These are phyloP conservation scores for Cossypha dichroa DNA, from an alignment of 2,797 vertebrate species.

Conservation along the genomic window DNA sequence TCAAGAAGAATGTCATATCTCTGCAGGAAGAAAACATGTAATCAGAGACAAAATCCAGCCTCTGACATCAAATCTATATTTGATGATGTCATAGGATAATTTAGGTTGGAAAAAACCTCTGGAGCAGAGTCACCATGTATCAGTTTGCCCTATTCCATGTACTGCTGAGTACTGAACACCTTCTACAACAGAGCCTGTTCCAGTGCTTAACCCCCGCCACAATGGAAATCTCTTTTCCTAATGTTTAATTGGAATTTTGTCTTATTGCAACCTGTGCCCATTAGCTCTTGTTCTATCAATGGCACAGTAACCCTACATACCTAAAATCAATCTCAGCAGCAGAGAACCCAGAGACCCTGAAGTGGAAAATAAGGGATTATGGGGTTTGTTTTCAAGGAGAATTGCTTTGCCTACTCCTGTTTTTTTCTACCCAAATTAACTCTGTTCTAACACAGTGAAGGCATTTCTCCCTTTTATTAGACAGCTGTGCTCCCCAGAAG, in stretches of 20 bases:
- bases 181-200: background rate
- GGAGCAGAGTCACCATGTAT: background rate
- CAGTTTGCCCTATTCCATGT: background rate
- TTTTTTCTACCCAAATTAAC: background rate
- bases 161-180: background rate
- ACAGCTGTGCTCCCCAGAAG: background rate
- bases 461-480: background rate
- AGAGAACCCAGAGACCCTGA: background rate
- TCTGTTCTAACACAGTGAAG: background rate
- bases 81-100: background rate
- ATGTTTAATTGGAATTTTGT: background rate
- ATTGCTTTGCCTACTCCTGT: background rate
- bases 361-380: background rate
- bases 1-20: background rate
- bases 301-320: background rate
- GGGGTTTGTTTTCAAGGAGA: background rate
- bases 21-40: background rate
- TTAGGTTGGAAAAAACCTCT: background rate
- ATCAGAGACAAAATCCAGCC: background rate
- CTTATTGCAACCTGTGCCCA: background rate
- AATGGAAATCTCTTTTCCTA: background rate
- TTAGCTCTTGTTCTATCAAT: background rate
- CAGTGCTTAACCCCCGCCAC: background rate
- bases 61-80: background rate
- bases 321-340: background rate